Evolutionary conservation across 2,888 invertebrate genomes (phyloP).

Genomic region (Epirrhoe tristata): DNA sequence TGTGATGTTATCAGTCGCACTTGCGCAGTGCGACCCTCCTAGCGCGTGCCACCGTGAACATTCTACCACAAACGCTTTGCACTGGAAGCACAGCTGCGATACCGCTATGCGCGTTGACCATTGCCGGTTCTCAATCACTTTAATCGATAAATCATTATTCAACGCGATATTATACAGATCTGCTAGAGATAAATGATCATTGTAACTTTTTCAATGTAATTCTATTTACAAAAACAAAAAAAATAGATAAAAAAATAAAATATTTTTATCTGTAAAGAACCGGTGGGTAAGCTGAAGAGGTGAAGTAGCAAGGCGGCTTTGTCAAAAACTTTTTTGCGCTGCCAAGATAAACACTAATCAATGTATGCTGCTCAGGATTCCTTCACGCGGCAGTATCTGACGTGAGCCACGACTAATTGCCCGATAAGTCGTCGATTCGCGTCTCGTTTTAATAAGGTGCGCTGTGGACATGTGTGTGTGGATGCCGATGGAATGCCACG

Average conservation of each 20-base stretch:
- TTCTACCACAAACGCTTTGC: constrained; percentile 51
- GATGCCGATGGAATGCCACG: constrained; percentile 83
- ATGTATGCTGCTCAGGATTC: constrained; percentile 69
- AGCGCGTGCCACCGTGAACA: constrained; percentile 69
- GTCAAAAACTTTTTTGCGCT: constrained; percentile 35
- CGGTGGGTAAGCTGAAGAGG: neutral
- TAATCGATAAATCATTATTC: constrained; percentile 17
- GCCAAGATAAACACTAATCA: constrained; percentile 51
- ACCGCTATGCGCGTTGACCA: constrained; percentile 56
- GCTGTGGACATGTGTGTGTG: constrained; percentile 78
- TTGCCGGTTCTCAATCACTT: constrained; percentile 56
- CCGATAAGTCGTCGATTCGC: constrained; percentile 85
- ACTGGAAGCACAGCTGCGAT: constrained; percentile 41
- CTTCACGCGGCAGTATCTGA: constrained; percentile 68
- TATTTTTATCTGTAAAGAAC: neutral
- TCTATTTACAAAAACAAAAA: neutral
- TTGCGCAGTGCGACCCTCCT: constrained; percentile 73
- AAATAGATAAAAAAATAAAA: neutral
- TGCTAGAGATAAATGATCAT: neutral
- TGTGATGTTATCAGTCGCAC: constrained; percentile 73
- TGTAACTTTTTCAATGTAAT: constrained; percentile 3
- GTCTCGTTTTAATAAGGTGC: constrained; percentile 86
- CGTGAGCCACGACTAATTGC: constrained; percentile 82
- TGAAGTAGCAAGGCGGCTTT: constrained; percentile 21
- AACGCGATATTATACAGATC: neutral